These are phyloP conservation scores for Dinoponera quadriceps DNA, from an alignment of 1,140 invertebrate genomes.

Conservation along the genomic window DNA sequence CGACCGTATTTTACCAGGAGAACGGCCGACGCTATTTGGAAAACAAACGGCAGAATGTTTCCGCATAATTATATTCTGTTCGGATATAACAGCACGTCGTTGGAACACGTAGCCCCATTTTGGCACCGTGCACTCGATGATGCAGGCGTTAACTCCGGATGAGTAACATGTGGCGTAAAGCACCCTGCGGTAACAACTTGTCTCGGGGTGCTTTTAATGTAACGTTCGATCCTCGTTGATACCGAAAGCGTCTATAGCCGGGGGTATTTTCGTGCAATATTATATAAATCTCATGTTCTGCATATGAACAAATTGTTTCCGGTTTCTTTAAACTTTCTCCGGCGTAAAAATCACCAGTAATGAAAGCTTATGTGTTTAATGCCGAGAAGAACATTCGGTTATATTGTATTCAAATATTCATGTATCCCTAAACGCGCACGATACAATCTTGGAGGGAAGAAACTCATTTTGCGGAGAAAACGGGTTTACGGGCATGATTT, in stretches of 20 bases:
- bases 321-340: background rate
- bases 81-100: constrained; percentile 34
- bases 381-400: background rate
- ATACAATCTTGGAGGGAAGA: background rate
- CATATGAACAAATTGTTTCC: background rate
- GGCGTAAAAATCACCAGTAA: background rate
- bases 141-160: constrained; percentile 17
- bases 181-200: background rate
- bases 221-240: background rate
- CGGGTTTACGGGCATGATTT: background rate
- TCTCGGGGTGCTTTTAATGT: constrained; percentile 13
- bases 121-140: constrained; percentile 34
- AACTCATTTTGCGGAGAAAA: background rate
- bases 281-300: background rate
- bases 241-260: background rate
- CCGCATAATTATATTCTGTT: constrained; percentile 61
- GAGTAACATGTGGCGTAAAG: constrained; percentile 15
- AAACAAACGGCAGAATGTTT: constrained; percentile 63
- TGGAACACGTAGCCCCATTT: constrained; percentile 24
- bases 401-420: constrained; percentile 6
- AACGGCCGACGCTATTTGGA: constrained; percentile 20
- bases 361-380: background rate
- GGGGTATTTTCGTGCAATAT: background rate
- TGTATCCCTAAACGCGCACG: background rate
- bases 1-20: constrained; percentile 51